Evolutionary conservation across 2,113 vertebrate genomes (phyloP).

Genomic region (Xiphias gladius): DNA sequence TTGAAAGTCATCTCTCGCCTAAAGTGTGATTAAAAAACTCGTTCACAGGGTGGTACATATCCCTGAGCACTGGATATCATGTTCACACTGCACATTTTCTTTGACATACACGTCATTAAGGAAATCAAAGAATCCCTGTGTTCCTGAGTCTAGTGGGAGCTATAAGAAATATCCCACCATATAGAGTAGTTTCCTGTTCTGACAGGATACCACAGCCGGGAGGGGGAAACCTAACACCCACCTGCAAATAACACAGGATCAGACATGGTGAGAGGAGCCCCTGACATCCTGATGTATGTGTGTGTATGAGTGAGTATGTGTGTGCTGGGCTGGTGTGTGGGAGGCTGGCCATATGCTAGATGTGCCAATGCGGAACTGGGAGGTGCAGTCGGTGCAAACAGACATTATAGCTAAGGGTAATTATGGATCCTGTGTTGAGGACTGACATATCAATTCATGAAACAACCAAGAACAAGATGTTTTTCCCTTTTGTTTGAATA

Average conservation of each 20-base stretch:
- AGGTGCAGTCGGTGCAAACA: conserved; percentile 49
- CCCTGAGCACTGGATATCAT: conserved; percentile 38
- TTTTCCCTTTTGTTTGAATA: background rate
- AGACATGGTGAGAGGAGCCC: conserved; percentile 57
- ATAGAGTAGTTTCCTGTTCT: conserved; percentile 67
- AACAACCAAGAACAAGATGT: background rate
- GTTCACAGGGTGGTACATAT: conserved; percentile 43
- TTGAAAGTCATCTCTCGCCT: conserved; percentile 56
- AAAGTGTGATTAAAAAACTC: conserved; percentile 49
- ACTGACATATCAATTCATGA: conserved; percentile 1
- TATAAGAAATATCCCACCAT: conserved; percentile 55
- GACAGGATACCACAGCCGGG: conserved; percentile 61
- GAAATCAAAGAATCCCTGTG: conserved; percentile 66
- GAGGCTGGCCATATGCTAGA: conserved; percentile 67
- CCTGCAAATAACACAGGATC: conserved; percentile 70
- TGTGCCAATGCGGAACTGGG: conserved; percentile 45
- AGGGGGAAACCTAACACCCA: conserved; percentile 76
- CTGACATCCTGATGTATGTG: conserved; percentile 56
- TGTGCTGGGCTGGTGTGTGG: conserved; percentile 49
- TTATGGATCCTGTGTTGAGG: conserved; percentile 32
- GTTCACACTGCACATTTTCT: conserved; percentile 50
- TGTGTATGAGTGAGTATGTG: conserved; percentile 19
- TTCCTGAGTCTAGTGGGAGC: conserved; percentile 28
- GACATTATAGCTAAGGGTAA: conserved; percentile 28
- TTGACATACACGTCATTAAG: conserved; percentile 51